These are phyloP conservation scores for Phaethon lepturus DNA, from an alignment of 2,113 vertebrate species.

Conservation along the genomic window DNA sequence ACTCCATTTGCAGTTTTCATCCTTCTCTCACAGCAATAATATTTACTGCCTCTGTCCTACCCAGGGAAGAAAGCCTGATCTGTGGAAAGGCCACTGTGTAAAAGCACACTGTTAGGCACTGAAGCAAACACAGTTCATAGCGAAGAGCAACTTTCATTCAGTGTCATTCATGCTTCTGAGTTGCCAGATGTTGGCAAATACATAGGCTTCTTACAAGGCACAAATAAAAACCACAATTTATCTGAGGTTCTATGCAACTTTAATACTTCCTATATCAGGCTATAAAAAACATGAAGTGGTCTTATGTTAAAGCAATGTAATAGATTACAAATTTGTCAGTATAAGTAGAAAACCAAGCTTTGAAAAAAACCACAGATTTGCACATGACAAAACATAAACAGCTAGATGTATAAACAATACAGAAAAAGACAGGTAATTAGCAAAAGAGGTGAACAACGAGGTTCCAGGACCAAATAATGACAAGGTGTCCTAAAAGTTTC, in stretches of 20 bases:
- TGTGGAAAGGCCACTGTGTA: not conserved
- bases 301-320: not conserved
- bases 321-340: not conserved
- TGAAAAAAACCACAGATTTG: not conserved
- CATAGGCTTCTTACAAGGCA: not conserved
- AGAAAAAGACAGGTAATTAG: not conserved
- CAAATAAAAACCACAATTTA: not conserved
- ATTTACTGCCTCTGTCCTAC: not conserved
- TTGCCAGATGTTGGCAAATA: not conserved
- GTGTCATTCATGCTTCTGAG: not conserved
- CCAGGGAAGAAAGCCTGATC: not conserved
- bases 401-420: not conserved
- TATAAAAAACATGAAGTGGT: not conserved
- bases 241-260: not conserved
- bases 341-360: not conserved
- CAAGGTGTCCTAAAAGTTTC: not conserved
- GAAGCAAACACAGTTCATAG: not conserved
- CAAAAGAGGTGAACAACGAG: not conserved
- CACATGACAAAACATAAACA: not conserved
- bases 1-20: not conserved
- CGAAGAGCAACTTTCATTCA: not conserved
- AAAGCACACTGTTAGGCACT: not conserved
- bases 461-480: not conserved
- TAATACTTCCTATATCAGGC: not conserved
- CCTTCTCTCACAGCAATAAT: not conserved